These are phyloP conservation scores for Oligia latruncula DNA, from an alignment of 2,888 invertebrate species.

Conservation along the genomic window DNA sequence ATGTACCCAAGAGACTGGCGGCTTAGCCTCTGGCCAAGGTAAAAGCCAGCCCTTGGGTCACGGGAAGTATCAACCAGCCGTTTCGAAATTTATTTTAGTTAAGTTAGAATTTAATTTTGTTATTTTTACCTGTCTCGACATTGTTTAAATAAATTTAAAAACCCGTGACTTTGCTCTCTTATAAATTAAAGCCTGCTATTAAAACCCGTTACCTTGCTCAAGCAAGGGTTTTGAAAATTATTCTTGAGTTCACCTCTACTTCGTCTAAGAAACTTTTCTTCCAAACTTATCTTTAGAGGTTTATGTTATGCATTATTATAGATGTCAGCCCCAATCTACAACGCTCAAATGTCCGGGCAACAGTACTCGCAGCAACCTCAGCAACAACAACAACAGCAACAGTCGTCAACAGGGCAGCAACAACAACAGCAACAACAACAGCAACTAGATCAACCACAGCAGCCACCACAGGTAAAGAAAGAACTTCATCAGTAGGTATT, in stretches of 20 bases:
- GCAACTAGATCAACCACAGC: slow-evolving; percentile 60
- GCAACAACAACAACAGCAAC: slow-evolving; percentile 52
- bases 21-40: too few relatives aligned
- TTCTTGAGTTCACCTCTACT: not conserved
- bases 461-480: slow-evolving; percentile 57
- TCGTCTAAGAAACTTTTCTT: not conserved
- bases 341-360: slow-evolving; percentile 45
- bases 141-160: too few relatives aligned
- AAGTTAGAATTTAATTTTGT: too few relatives aligned
- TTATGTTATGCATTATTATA: not conserved
- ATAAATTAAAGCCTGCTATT: not conserved
- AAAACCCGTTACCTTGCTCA: not conserved
- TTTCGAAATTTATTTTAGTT: too few relatives aligned
- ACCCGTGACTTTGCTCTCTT: not conserved
- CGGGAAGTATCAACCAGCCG: too few relatives aligned
- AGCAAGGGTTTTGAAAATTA: not conserved
- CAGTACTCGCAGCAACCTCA: slow-evolving; percentile 43
- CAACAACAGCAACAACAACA: slow-evolving; percentile 55
- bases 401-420: slow-evolving; percentile 42
- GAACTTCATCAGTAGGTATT: not conserved
- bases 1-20: too few relatives aligned
- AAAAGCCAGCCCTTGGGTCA: too few relatives aligned
- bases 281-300: not conserved
- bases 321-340: slow-evolving; percentile 55
- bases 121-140: too few relatives aligned